Evolutionary conservation across 2,797 vertebrate genomes (phyloP).

Genomic region (Allobates femoralis): DNA sequence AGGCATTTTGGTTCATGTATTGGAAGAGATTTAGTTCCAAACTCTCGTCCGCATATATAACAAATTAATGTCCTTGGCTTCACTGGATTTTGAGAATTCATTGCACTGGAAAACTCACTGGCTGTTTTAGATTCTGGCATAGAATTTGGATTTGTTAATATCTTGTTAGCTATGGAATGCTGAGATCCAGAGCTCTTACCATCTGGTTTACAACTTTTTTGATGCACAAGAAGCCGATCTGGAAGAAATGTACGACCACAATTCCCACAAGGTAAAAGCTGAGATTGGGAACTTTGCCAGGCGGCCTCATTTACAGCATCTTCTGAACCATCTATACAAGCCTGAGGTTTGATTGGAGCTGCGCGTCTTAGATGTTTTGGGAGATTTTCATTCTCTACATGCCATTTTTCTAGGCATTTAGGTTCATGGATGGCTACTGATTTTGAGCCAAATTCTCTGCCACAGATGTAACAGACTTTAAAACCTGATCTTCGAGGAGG

Average conservation of each 20-base stretch:
- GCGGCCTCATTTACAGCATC: constrained; percentile 65
- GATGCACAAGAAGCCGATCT: constrained; percentile 72
- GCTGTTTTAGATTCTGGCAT: constrained; percentile 40
- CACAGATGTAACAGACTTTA: constrained; percentile 77
- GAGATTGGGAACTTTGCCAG: constrained; percentile 70
- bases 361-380: constrained; percentile 72
- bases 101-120: constrained; percentile 17
- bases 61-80: constrained; percentile 66
- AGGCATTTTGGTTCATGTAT: constrained; percentile 72
- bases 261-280: constrained; percentile 71
- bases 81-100: constrained; percentile 51
- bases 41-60: constrained; percentile 71
- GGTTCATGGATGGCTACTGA: constrained; percentile 78
- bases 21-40: constrained; percentile 71
- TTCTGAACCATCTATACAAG: constrained; percentile 33
- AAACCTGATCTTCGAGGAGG: constrained; percentile 70
- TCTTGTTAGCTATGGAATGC: neutral
- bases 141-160: constrained; percentile 43
- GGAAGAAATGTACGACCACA: constrained; percentile 75
- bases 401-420: constrained; percentile 78
- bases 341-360: constrained; percentile 72
- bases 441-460: constrained; percentile 77
- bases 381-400: constrained; percentile 72
- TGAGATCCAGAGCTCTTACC: neutral
- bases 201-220: constrained; percentile 70